Evolutionary conservation across 2,888 invertebrate genomes (phyloP), one percentile per base, ranked within the genome.

Genomic region (Anthophora plumipes): DNA sequence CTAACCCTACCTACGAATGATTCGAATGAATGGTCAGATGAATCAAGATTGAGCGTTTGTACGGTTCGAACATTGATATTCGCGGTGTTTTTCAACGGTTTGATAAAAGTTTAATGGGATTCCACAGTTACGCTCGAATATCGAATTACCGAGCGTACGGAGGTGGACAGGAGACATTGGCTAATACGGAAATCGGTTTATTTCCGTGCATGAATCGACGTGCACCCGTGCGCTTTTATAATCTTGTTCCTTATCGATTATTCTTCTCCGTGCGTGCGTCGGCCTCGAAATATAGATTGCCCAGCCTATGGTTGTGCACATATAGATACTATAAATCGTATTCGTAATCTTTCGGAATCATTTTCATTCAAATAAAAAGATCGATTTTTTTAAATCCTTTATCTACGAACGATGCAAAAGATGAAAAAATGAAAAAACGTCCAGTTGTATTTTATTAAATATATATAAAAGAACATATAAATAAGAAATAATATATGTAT

Each of bases 181-280:
- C 31, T 74, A 55, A 79, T 61, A 39, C 46, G 63, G 73, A 60
- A 73, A 80, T 74, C 66, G 69, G 55, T 64, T 78, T 69, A 73
- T 61, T 78, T 55, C 60, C 52, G 46, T 68, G 55, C 67, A 41
- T 41, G 31, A 63, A 70, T 67, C 25, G 46, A 37, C 25, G 68
- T 60, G 63, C 52, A 37, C 50, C 69, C 31, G 22, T 39, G 20
- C 52, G 31, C 37, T 54, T 72, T 55, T 43, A 22, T 66, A 50
- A 80, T 73, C 77, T 70, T 17, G 54, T 77, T 80, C 63, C 43
- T 74, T 54, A 80, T 82, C 57, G 77, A 80, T 80, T 72, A 22
- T 50, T 66, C 48, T 59, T 54, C 50, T 59, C 46, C 61, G 39
- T 66, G 52, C 68, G 54, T 48, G 46, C 54, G 59, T 59, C 57